Evolutionary conservation across 1,140 invertebrate species (phyloP).

Genomic region (Cryptotermes secundus): DNA sequence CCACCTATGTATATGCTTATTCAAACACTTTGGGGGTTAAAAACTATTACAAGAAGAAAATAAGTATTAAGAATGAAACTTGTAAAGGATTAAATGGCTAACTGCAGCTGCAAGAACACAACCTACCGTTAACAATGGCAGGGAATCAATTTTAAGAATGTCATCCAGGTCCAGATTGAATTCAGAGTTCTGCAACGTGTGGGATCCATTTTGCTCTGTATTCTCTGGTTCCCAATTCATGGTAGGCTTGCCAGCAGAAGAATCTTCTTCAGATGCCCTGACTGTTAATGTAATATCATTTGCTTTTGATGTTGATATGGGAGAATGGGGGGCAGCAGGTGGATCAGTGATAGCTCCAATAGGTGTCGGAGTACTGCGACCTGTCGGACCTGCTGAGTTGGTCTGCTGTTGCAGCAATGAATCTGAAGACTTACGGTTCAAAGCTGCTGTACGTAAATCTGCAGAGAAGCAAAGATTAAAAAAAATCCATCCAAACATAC

Average conservation of each 20-base stretch:
- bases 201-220: background rate
- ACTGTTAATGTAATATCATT: background rate
- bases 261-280: background rate
- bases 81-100: background rate
- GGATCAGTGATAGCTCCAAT: background rate
- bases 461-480: background rate
- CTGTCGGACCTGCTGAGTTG: constrained; percentile 5
- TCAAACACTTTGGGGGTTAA: too few relatives aligned
- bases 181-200: constrained; percentile 44
- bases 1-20: too few relatives aligned
- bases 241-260: background rate
- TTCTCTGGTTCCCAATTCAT: background rate
- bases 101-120: background rate
- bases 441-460: constrained; percentile 25
- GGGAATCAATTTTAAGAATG: constrained; percentile 66
- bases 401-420: constrained; percentile 21
- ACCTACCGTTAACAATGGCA: constrained; percentile 60
- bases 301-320: constrained; percentile 9
- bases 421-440: constrained; percentile 26
- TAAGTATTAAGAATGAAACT: too few relatives aligned
- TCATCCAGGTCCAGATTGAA: constrained; percentile 69
- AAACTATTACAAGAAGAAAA: too few relatives aligned
- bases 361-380: constrained; percentile 6
- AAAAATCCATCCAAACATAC: too few relatives aligned
- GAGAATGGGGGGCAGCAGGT: background rate